phyloP scores from a whole-genome alignment of 2,797 vertebrate species.

The Monodelphis domestica region DNA sequence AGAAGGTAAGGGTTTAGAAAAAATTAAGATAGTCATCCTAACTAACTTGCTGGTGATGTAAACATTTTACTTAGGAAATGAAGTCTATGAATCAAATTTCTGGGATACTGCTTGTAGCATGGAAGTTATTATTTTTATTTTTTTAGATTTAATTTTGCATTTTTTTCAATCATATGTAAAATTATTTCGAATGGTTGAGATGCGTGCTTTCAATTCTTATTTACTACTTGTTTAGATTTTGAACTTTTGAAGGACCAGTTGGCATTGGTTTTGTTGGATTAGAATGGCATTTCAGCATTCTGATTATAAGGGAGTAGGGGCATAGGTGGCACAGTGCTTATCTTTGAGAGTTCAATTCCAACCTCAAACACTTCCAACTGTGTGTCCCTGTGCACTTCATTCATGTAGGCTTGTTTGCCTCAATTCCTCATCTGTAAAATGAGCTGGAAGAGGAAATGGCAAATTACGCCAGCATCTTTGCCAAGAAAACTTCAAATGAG shows the following conservation, averaged over 20 bases:
- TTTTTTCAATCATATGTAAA: not conserved
- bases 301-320: too few species aligned
- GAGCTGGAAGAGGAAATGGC: too few species aligned
- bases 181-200: not conserved
- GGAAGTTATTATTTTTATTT: not conserved
- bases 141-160: not conserved
- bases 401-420: too few species aligned
- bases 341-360: too few species aligned
- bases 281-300: not conserved
- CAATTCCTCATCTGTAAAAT: too few species aligned
- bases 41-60: not conserved
- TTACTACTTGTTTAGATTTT: not conserved
- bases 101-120: not conserved
- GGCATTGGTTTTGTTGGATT: not conserved
- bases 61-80: not conserved
- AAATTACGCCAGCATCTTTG: too few species aligned
- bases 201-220: not conserved
- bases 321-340: too few species aligned
- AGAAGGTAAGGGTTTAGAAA: too few species aligned
- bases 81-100: accelerated
- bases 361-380: too few species aligned
- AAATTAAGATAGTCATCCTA: not conserved
- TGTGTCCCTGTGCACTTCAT: too few species aligned
- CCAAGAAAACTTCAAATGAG: too few species aligned
- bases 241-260: not conserved